Evolutionary conservation across 2,888 invertebrate species (phyloP).

Genomic region (Drosophila pullipes): DNA sequence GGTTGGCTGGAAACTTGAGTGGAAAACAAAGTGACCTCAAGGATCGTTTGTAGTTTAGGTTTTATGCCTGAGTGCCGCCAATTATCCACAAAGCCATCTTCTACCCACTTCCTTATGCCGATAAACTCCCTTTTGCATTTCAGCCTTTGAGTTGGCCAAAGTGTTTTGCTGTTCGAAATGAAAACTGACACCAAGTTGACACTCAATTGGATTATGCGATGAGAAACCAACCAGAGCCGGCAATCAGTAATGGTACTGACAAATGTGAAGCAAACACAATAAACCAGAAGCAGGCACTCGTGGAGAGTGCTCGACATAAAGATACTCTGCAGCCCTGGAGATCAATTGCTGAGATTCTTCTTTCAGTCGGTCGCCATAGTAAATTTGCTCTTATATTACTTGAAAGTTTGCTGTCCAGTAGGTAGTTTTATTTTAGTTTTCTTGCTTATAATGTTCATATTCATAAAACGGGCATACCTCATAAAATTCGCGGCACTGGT

Average conservation of each 20-base stretch:
- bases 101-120: constrained; percentile 12
- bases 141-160: constrained; percentile 16
- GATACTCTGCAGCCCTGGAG: not conserved
- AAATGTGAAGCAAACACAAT: constrained; percentile 31
- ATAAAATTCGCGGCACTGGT: not conserved
- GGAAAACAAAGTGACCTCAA: constrained; percentile 67
- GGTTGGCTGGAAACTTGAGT: constrained; percentile 55
- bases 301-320: not conserved
- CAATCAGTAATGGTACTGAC: constrained; percentile 32
- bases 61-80: constrained; percentile 69
- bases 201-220: constrained; percentile 71
- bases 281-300: not conserved
- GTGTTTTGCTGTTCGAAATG: constrained; percentile 63
- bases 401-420: not conserved
- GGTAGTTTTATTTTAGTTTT: not conserved
- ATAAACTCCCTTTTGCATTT: constrained; percentile 2
- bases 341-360: not conserved
- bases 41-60: constrained; percentile 59
- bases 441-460: not conserved
- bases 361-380: not conserved
- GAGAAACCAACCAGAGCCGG: constrained; percentile 34
- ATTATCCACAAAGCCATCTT: constrained; percentile 51
- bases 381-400: not conserved
- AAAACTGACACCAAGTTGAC: constrained; percentile 77
- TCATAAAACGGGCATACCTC: not conserved